These are phyloP conservation scores for Phrynocephalus vlangalii DNA, from an alignment of 2,797 vertebrate genomes.

Conservation along the genomic window DNA sequence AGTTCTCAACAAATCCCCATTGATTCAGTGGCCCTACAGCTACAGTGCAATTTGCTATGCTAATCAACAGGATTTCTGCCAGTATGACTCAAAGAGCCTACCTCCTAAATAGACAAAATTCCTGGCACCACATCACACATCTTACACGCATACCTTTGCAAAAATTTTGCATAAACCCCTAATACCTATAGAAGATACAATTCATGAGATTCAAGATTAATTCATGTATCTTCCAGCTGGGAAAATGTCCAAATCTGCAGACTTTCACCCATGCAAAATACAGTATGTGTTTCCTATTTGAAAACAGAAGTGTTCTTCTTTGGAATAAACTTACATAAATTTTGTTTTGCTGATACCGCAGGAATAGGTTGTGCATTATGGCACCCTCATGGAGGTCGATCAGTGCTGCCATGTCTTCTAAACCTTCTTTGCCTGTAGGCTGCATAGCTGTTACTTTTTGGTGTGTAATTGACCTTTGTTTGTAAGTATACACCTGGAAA, in stretches of 20 bases:
- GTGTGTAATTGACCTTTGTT: slow-evolving; percentile 90
- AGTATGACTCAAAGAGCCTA: background rate
- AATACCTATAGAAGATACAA: background rate
- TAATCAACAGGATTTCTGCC: too few relatives aligned
- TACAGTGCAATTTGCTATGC: too few relatives aligned
- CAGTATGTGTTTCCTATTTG: slow-evolving; percentile 8
- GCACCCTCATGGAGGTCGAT: slow-evolving; percentile 93
- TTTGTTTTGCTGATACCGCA: slow-evolving; percentile 87
- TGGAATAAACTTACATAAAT: slow-evolving; percentile 89
- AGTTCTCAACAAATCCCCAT: background rate
- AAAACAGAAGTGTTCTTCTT: background rate
- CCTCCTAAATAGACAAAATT: background rate
- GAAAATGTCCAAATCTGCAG: slow-evolving; percentile 3
- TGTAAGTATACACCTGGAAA: slow-evolving; percentile 93
- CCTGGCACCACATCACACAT: background rate
- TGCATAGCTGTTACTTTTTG: slow-evolving; percentile 94
- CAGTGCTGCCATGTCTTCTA: slow-evolving; percentile 95
- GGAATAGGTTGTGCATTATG: slow-evolving; percentile 94
- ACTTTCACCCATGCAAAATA: slow-evolving; percentile 18
- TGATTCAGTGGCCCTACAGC: background rate
- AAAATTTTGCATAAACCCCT: accelerated
- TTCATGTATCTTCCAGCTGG: background rate
- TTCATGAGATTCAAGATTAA: too few relatives aligned
- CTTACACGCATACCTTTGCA: background rate
- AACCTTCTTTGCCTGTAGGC: slow-evolving; percentile 80